A percentile compares a stretch with the other conserved stretches of the same genome.
Evolutionary conservation across 2,113 vertebrate species (phyloP).

Genomic region (Corynorhinus townsendii): DNA sequence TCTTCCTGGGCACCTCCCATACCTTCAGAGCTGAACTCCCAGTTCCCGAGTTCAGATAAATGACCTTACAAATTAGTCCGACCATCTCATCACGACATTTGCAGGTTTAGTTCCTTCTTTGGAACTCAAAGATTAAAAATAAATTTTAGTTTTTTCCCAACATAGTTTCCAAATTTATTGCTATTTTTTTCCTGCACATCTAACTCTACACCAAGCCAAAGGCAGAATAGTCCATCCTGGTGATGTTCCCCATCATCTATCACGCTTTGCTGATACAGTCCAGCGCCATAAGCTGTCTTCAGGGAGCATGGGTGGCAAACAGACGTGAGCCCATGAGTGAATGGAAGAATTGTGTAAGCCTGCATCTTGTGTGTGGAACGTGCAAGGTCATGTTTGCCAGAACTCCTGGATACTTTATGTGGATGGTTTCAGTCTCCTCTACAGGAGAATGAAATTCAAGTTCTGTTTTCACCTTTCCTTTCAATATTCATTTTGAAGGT

Average conservation of each 20-base stretch:
- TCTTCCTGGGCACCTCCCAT: background rate
- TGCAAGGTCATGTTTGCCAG: constrained; percentile 38
- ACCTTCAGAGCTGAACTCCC: constrained; percentile 7
- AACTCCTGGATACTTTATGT: background rate
- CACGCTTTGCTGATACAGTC: constrained; percentile 13
- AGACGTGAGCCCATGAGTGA: constrained; percentile 41
- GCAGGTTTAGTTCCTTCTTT: constrained; percentile 49
- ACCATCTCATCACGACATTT: constrained; percentile 40
- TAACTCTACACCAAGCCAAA: constrained; percentile 53
- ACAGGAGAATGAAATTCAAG: background rate
- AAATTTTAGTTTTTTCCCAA: constrained; percentile 54
- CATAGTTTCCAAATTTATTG: constrained; percentile 53
- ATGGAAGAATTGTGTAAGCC: constrained; percentile 63
- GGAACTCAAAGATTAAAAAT: constrained; percentile 58
- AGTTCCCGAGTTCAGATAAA: constrained; percentile 23
- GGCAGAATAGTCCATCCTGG: background rate
- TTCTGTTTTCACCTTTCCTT: constrained; percentile 23
- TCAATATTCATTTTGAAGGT: background rate
- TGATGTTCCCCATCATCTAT: constrained; percentile 56
- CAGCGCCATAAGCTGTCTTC: constrained; percentile 44
- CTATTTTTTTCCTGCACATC: constrained; percentile 58
- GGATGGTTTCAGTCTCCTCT: constrained; percentile 26
- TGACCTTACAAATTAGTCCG: constrained; percentile 42
- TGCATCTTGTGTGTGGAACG: constrained; percentile 3
- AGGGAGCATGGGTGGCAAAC: constrained; percentile 54